Conservation (phyloP, 2,888 invertebrate species). For the Mythimna ferrago region DNA sequence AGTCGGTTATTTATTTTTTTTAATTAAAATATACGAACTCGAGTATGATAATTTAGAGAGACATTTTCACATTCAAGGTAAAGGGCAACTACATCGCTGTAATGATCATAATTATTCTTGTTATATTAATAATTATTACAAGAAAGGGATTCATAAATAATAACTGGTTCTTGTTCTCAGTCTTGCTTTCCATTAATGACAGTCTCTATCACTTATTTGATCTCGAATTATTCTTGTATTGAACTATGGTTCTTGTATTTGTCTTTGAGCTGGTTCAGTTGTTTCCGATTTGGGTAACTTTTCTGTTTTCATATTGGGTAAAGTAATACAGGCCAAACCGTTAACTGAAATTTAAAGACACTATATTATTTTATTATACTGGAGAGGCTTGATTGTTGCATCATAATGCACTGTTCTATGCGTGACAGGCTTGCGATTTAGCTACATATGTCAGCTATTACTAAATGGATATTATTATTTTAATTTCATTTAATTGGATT, state of each 20-base stretch:
- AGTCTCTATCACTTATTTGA: not conserved
- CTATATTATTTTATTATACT: no score
- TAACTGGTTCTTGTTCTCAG: not conserved
- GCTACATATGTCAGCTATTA: no score
- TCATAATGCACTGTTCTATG: no score
- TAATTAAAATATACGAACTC: not conserved
- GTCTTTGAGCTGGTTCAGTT: not conserved
- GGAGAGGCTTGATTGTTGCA: no score
- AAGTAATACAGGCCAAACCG: conserved; percentile 77
- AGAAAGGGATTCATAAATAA: not conserved
- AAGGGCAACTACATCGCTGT: not conserved
- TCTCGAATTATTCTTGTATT: not conserved
- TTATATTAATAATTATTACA: not conserved
- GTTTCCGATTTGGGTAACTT: conserved; percentile 52
- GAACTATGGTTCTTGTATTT: conserved; percentile 25
- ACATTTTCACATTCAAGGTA: not conserved
- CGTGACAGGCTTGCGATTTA: no score
- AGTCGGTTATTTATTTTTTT: no score
- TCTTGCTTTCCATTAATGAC: conserved; percentile 4
- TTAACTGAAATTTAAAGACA: conserved; percentile 75
- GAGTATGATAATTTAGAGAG: not conserved
- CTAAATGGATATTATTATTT: no score
- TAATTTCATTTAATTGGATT: no score
- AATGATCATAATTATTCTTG: not conserved
- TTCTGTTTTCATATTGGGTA: conserved; percentile 76